Evolutionary conservation across 64 coral and sea anemone genomes (phyloP).

Genomic region (Actinia equina): DNA sequence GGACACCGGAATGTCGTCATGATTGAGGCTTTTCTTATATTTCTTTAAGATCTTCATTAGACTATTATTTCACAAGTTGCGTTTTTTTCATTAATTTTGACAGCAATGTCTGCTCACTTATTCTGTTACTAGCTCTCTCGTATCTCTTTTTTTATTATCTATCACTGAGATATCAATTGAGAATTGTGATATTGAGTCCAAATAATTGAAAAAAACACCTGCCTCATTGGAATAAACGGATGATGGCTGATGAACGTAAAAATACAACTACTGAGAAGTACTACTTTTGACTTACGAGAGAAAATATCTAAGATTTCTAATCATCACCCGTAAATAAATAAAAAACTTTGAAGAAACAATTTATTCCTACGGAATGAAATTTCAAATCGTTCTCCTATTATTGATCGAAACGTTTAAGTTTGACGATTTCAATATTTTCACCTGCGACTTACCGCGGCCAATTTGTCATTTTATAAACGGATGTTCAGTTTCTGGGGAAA

Average conservation of each 20-base stretch:
- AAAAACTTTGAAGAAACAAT: too few species aligned
- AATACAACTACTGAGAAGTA: neutral
- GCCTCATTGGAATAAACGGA: neutral
- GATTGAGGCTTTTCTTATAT: neutral
- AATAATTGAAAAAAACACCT: neutral
- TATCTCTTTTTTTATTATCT: neutral
- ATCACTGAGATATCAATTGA: neutral
- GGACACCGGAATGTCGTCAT: neutral
- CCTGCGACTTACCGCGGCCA: neutral
- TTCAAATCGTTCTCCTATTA: neutral
- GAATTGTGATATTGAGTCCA: neutral
- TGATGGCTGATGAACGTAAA: neutral
- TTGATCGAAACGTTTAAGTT: neutral
- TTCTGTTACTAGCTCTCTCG: neutral
- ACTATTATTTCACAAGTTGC: neutral
- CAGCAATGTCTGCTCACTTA: neutral
- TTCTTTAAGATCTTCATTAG: neutral
- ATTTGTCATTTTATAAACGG: slow-evolving; percentile 14
- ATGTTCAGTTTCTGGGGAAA: neutral
- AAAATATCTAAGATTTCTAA: neutral
- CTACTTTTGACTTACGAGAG: too few species aligned
- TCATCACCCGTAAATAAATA: neutral
- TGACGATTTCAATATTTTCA: neutral
- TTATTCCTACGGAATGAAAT: neutral
- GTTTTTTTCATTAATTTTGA: neutral